These are phyloP conservation scores for Agapornis canus DNA, from an alignment of 2,797 vertebrate genomes.

Conservation along the genomic window DNA sequence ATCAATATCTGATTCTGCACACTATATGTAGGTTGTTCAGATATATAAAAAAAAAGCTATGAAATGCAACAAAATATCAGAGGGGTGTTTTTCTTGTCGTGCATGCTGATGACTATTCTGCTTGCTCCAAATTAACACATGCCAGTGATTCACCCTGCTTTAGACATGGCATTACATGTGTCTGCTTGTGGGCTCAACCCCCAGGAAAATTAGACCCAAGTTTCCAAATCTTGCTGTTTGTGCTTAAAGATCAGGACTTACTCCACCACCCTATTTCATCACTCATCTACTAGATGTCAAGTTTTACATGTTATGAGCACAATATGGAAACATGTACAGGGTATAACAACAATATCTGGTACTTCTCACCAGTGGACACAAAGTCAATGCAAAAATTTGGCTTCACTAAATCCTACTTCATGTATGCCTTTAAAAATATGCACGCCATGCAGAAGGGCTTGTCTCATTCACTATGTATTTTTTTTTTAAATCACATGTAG, in stretches of 20 bases:
- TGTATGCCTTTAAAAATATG: not conserved
- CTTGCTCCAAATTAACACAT: not conserved
- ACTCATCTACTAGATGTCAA: not conserved
- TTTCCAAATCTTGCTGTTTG: not conserved
- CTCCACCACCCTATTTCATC: not conserved
- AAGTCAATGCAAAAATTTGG: not conserved
- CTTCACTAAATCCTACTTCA: not conserved
- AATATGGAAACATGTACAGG: not conserved
- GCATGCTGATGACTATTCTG: not conserved
- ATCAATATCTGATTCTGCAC: not conserved
- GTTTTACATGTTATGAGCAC: not conserved
- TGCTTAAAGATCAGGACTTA: not conserved
- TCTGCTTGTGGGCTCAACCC: fast-evolving
- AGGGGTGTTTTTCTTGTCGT: not conserved
- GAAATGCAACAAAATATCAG: not conserved
- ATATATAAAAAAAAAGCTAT: not conserved
- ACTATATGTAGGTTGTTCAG: not conserved
- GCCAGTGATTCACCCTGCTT: not conserved
- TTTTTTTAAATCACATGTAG: not conserved
- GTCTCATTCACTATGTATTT: not conserved
- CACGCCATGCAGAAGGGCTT: not conserved
- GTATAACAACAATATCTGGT: not conserved
- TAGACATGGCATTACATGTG: not conserved
- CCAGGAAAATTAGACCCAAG: not conserved
- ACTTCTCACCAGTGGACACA: not conserved